phyloP scores from a whole-genome alignment of 2,888 invertebrate species.

The Axea sp. region DNA sequence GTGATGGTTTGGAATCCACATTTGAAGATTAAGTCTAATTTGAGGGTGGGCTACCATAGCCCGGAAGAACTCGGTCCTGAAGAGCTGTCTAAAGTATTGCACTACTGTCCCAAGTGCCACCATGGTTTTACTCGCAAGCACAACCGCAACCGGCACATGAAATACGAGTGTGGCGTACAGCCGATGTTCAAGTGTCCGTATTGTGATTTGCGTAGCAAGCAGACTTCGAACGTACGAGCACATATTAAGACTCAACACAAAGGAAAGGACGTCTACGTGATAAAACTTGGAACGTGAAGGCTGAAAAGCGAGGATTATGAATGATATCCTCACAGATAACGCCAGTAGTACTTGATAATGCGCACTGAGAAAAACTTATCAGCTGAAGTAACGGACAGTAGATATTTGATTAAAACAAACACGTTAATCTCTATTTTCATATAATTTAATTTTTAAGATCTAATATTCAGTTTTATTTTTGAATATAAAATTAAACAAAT shows the following conservation, averaged over 20 bases:
- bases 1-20: constrained; percentile 9
- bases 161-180: constrained; percentile 67
- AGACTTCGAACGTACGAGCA: constrained; percentile 69
- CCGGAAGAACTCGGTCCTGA: constrained; percentile 4
- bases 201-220: constrained; percentile 71
- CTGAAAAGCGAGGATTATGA: constrained; percentile 5
- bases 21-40: constrained; percentile 8
- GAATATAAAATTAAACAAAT: too few relatives aligned
- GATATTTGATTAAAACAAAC: too few relatives aligned
- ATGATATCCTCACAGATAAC: neutral
- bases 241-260: constrained; percentile 70
- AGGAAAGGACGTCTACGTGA: constrained; percentile 63
- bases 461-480: too few relatives aligned
- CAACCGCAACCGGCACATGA: constrained; percentile 71
- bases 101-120: constrained; percentile 69
- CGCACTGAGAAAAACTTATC: neutral
- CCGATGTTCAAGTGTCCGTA: constrained; percentile 73
- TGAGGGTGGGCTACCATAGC: constrained; percentile 2
- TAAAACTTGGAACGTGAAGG: constrained; percentile 60
- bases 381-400: too few relatives aligned
- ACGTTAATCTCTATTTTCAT: too few relatives aligned
- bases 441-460: too few relatives aligned
- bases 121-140: constrained; percentile 70
- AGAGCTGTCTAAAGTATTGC: constrained; percentile 38
- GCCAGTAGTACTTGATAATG: neutral